phyloP scores from a whole-genome alignment of 2,888 invertebrate genomes.

The Drosophila nr. medialis region DNA sequence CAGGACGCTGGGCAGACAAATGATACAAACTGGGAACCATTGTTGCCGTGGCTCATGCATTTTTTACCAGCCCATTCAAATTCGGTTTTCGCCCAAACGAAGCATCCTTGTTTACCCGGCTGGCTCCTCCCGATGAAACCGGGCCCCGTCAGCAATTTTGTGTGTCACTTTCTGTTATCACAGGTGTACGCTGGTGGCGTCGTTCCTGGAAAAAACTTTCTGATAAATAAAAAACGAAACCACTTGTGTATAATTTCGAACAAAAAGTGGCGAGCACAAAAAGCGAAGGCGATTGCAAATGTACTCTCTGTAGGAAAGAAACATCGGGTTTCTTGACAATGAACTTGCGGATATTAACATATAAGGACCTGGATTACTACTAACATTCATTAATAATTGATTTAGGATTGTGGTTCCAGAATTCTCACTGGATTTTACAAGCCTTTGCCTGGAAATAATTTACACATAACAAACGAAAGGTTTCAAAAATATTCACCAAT shows the following conservation, averaged over 20 bases:
- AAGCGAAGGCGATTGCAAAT: neutral
- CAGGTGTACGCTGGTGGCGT: constrained; percentile 48
- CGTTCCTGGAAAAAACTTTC: constrained; percentile 11
- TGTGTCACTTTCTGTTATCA: constrained; percentile 26
- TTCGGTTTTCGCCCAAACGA: constrained; percentile 10
- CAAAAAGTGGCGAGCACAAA: constrained; percentile 5
- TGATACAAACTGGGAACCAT: constrained; percentile 5
- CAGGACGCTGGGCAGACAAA: constrained; percentile 19
- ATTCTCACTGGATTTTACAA: neutral
- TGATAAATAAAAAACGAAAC: constrained; percentile 43
- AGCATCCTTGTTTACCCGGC: constrained; percentile 31
- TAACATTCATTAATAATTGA: neutral
- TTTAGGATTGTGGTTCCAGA: neutral
- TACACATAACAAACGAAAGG: neutral
- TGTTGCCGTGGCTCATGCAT: constrained; percentile 23
- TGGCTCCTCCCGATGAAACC: constrained; percentile 1
- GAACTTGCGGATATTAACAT: neutral
- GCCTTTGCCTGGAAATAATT: neutral
- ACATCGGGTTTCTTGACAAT: neutral
- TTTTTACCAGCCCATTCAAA: constrained; percentile 15
- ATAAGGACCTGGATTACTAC: neutral
- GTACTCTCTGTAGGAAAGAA: constrained; percentile 9
- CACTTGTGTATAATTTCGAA: constrained; percentile 49
- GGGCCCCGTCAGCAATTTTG: constrained; percentile 3
- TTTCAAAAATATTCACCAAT: neutral